Evolutionary conservation across 2,113 vertebrate species (phyloP).

Genomic region (Scomber japonicus): DNA sequence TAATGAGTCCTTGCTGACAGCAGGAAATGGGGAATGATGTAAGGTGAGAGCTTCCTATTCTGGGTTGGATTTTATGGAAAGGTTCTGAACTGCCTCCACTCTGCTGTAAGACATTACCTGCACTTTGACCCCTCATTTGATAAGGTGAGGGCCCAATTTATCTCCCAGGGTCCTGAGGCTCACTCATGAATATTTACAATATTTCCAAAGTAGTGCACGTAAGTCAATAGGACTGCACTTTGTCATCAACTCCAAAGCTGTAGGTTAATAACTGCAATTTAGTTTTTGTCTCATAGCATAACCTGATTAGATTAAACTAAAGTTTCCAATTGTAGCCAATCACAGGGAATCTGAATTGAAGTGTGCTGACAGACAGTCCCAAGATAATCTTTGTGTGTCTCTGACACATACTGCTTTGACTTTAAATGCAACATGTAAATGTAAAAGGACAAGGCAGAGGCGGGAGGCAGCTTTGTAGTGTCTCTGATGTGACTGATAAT

Average conservation of each 20-base stretch:
- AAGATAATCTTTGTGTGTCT: background rate
- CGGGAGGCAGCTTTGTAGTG: slow-evolving; percentile 24
- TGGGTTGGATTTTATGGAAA: slow-evolving; percentile 44
- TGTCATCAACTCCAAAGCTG: slow-evolving; percentile 55
- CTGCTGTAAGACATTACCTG: slow-evolving; percentile 47
- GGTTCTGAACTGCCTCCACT: slow-evolving; percentile 27
- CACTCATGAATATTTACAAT: slow-evolving; percentile 75
- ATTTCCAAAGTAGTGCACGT: slow-evolving; percentile 22
- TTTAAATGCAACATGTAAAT: slow-evolving; percentile 40
- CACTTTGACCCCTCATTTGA: slow-evolving; percentile 59
- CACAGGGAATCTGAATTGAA: slow-evolving; percentile 19
- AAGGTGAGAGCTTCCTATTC: slow-evolving; percentile 41
- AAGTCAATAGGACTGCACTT: slow-evolving; percentile 57
- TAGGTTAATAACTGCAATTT: slow-evolving; percentile 62
- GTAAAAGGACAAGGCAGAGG: slow-evolving; percentile 38
- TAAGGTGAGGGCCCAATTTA: slow-evolving; percentile 59
- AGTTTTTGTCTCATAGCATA: slow-evolving; percentile 30
- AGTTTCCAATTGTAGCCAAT: slow-evolving; percentile 23
- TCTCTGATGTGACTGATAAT: slow-evolving; percentile 49
- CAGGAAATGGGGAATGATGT: slow-evolving; percentile 48
- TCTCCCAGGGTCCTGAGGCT: slow-evolving; percentile 42
- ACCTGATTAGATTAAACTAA: slow-evolving; percentile 46
- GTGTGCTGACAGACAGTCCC: slow-evolving; percentile 14
- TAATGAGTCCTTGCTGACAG: slow-evolving; percentile 44
- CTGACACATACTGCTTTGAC: slow-evolving; percentile 19